These are phyloP conservation scores for Anguilla pacifica DNA, from an alignment of 2,797 vertebrate genomes.

Conservation along the genomic window DNA sequence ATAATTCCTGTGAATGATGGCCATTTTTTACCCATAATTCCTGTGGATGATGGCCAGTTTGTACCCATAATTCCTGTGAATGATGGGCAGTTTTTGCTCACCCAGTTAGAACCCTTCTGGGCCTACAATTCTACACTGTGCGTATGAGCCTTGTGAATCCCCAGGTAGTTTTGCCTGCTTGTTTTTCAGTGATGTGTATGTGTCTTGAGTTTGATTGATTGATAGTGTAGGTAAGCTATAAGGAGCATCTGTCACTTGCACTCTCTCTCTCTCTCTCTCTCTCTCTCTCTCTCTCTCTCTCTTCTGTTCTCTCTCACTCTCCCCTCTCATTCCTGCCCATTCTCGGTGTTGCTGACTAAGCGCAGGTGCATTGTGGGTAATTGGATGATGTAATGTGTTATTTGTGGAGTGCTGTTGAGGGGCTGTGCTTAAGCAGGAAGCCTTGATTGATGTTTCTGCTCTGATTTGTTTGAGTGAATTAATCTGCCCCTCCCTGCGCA, in stretches of 20 bases:
- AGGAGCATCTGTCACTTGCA: neutral
- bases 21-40: neutral
- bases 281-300: neutral
- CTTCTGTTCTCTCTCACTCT: no score
- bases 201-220: neutral
- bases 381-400: conserved; percentile 34
- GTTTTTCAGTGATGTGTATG: neutral
- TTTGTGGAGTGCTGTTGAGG: conserved; percentile 41
- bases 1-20: neutral
- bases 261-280: neutral
- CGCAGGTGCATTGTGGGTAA: conserved; percentile 33
- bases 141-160: neutral
- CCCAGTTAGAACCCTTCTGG: no score
- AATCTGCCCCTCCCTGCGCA: neutral
- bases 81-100: neutral
- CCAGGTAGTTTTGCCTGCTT: neutral
- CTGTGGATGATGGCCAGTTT: no score
- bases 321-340: no score
- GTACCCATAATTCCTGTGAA: neutral
- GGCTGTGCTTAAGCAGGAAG: conserved; percentile 36
- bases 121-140: no score
- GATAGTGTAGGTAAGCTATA: neutral
- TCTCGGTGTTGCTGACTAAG: neutral
- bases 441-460: conserved; percentile 52
- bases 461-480: conserved; percentile 40